Evolutionary conservation across 23 tunicate genomes (phyloP), one percentile per base, ranked within the genome.

Genomic region (Clavelina lepadiformis): DNA sequence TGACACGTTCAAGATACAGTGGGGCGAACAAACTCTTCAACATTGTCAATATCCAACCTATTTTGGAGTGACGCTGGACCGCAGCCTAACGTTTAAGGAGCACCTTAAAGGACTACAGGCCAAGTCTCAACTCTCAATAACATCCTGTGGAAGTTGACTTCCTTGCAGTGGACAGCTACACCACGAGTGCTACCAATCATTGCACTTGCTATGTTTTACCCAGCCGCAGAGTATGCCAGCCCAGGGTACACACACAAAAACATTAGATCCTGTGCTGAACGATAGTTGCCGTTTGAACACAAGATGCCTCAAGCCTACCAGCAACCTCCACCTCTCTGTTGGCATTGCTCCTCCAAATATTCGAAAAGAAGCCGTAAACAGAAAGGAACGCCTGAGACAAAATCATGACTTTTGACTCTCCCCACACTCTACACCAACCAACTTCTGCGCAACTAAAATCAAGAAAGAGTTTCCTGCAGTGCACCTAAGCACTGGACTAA

Each of bases 201-300:
- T 28, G 6, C 13, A 7, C 64, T 19, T 41, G 15, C 49, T 41
- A n/a, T n/a, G n/a, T n/a, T n/a, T n/a, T n/a, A n/a, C n/a, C n/a
- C n/a, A 11, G 49, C 49, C 49, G 64, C 64, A 11, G 64, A 58
- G 64, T 58, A 58, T 58, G 64, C 64, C 32, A 5, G 64, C n/a
- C 35, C 64, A 30, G 35, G 30, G 3, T 58, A 38, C 64, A 25
- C 35, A 26, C 32, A n/a, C 64, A 28, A 58, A 28, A 23, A 36
- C 8, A 36, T n/a, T 23, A 3, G 68, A 58, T 28, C 22, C 22
- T 15, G 50, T 29, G 13, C 7, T 63, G 23, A 63, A 63, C 38
- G 49, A 63, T n/a, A 21, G 49, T 15, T 36, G 21, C 3, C 68
- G 68, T 6, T 15, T 63, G 49, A 36, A n/a, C 21, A 63, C 68